Conservation (phyloP, 2,797 vertebrate genomes). For the Clarias pachynema region DNA sequence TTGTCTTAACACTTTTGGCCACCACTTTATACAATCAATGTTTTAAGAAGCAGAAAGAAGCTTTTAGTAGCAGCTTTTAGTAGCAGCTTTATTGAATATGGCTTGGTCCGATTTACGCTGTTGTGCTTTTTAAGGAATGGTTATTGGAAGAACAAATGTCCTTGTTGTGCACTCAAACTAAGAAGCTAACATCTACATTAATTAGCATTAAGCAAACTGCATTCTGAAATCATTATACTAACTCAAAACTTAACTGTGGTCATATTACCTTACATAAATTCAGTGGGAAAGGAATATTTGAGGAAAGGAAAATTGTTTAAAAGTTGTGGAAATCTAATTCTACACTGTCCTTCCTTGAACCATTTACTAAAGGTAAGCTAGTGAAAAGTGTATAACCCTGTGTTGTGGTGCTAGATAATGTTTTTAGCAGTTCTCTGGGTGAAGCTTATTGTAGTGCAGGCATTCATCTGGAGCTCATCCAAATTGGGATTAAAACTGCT, state of each 20-base stretch:
- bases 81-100: background rate
- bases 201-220: background rate
- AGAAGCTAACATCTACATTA: background rate
- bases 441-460: conserved; percentile 57
- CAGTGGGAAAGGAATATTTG: background rate
- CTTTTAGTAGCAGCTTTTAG: background rate
- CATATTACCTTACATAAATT: background rate
- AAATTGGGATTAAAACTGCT: conserved; percentile 68
- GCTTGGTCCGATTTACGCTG: background rate
- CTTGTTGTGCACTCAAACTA: background rate
- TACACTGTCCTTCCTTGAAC: background rate
- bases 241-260: background rate
- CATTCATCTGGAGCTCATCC: conserved; percentile 66
- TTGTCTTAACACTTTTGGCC: too few relatives aligned
- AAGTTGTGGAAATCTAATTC: background rate
- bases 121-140: background rate
- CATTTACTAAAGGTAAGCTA: conserved; percentile 17
- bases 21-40: conserved; percentile 6
- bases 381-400: background rate
- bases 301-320: background rate
- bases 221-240: background rate
- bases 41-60: background rate
- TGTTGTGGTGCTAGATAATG: conserved; percentile 12
- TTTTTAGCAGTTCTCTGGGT: conserved; percentile 54
- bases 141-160: background rate